These are phyloP conservation scores for Grallaria varia DNA, from an alignment of 2,113 vertebrate genomes.

Conservation along the genomic window DNA sequence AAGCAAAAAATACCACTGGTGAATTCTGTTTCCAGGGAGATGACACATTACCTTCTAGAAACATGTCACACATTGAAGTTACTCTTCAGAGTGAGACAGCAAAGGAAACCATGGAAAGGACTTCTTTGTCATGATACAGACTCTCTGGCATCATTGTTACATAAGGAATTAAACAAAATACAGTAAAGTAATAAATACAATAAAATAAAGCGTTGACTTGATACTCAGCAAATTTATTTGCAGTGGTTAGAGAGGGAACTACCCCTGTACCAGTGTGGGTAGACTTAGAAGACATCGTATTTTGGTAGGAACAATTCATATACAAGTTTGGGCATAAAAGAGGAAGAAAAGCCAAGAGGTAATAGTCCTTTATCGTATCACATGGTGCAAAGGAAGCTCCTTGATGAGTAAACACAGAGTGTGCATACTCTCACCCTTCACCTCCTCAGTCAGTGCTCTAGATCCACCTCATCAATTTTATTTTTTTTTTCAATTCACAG, in stretches of 20 bases:
- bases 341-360: not conserved
- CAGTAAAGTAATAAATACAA: not conserved
- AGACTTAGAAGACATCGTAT: not conserved
- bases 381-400: not conserved
- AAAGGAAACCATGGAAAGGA: not conserved
- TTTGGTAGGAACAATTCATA: not conserved
- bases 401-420: not conserved
- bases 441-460: not conserved
- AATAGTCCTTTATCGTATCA: not conserved
- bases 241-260: not conserved
- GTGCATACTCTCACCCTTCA: not conserved
- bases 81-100: not conserved
- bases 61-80: not conserved
- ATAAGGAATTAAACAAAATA: not conserved
- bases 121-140: not conserved
- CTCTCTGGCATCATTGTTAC: not conserved
- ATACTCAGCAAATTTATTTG: not conserved
- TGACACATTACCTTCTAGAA: not conserved
- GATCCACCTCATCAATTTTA: not conserved
- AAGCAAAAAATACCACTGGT: not conserved
- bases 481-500: not conserved
- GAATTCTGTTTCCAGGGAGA: constrained; percentile 9
- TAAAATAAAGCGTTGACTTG: not conserved
- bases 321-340: not conserved
- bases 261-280: not conserved